These are phyloP conservation scores for Bujurquina vittata DNA, from an alignment of 2,113 vertebrate species.

Conservation along the genomic window DNA sequence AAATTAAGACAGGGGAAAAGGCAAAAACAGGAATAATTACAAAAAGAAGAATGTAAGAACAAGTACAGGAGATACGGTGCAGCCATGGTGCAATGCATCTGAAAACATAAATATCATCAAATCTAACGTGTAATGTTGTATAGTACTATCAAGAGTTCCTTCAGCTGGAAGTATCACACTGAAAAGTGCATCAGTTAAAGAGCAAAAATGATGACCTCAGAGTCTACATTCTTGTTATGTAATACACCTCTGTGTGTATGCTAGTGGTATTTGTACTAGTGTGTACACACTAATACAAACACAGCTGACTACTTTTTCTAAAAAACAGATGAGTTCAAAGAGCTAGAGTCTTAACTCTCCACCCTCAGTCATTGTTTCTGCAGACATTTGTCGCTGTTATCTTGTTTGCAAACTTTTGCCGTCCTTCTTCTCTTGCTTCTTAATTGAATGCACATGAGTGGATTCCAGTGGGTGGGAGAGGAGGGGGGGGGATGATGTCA, in stretches of 20 bases:
- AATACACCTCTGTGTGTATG: neutral
- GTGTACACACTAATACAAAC: slow-evolving; percentile 1
- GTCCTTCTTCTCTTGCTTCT: slow-evolving; percentile 24
- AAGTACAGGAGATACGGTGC: neutral
- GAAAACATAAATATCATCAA: neutral
- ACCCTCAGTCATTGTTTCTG: slow-evolving; percentile 22
- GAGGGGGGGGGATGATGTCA: slow-evolving; percentile 47
- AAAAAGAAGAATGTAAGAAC: neutral
- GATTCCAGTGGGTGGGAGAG: slow-evolving; percentile 61
- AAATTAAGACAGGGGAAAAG: neutral
- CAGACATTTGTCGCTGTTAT: slow-evolving; percentile 63
- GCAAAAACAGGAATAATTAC: neutral
- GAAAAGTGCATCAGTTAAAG: neutral
- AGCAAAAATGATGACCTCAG: neutral
- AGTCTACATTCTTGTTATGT: neutral
- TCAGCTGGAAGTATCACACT: neutral
- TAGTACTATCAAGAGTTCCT: neutral
- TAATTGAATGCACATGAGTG: slow-evolving; percentile 75
- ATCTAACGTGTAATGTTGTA: neutral
- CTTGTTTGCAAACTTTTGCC: slow-evolving; percentile 38
- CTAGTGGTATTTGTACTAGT: neutral
- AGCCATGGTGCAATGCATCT: neutral
- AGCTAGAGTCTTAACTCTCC: neutral
- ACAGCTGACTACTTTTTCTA: slow-evolving; percentile 17
- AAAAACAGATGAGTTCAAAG: slow-evolving; percentile 19